phyloP scores from a whole-genome alignment of 2,113 vertebrate species.

The Sylvilagus bachmani region DNA sequence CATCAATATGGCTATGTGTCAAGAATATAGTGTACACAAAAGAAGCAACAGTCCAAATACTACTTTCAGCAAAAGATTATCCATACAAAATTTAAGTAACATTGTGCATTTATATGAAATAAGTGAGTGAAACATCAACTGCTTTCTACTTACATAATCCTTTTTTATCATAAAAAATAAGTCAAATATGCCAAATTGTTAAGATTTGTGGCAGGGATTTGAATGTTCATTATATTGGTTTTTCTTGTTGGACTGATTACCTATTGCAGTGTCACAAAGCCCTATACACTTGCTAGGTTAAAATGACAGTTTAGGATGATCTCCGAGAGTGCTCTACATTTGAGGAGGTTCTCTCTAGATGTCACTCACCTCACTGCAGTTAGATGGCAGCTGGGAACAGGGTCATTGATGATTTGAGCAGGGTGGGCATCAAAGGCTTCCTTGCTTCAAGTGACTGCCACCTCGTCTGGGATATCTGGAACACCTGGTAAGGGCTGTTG shows the following conservation, averaged over 20 bases:
- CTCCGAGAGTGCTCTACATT: neutral
- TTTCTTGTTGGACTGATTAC: neutral
- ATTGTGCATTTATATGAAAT: neutral
- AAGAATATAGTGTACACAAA: slow-evolving; percentile 23
- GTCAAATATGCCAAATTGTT: neutral
- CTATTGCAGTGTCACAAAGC: neutral
- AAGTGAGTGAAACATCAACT: neutral
- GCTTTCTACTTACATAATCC: neutral
- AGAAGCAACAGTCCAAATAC: slow-evolving; percentile 4
- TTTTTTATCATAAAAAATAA: neutral
- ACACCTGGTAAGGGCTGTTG: neutral
- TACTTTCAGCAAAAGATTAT: neutral
- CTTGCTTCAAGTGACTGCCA: neutral
- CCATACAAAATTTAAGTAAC: slow-evolving; percentile 31
- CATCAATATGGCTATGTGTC: neutral
- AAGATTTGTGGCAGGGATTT: neutral
- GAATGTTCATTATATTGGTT: neutral
- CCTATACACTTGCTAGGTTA: neutral
- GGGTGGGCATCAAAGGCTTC: neutral
- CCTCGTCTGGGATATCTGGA: neutral
- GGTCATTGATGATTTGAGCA: neutral
- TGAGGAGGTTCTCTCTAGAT: neutral
- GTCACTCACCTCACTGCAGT: neutral
- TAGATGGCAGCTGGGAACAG: neutral
- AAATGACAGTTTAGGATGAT: neutral